Base-by-base conservation (phyloP, 37 sponge, comb jelly and placozoan species). In the Cladorhizidae sp. region DNA sequence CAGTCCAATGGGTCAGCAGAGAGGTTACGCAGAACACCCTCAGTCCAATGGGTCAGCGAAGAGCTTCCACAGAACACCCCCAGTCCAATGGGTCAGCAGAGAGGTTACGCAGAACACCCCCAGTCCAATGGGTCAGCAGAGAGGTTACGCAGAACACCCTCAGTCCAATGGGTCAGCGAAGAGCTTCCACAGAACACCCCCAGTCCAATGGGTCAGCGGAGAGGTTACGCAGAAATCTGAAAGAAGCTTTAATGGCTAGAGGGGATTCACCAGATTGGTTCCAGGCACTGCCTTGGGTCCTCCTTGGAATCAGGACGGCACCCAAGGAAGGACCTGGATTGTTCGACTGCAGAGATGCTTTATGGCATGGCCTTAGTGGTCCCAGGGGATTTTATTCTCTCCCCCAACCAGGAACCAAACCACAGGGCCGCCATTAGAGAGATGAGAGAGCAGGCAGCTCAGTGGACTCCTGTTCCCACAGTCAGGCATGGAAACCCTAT, bases 241-340 rank as follows among this genome's bases (percentile, higher is more conserved):
- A 81, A 40, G 28, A 55, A n/a, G 62, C 82, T 15, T 35, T 72
- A 33, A 17, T 42, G 21, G 82, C 73, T 20, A 45, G 61, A 15
- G 65, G 63, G 26, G 63, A 64, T 32, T 64, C 65, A 12, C 79
- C 79, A 14, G 63, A 57, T 42, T 81, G 82, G 82, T 49, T 72
- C 29, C 40, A 55, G 12, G 73, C 49, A 21, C 32, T 81, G 56
- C 72, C 82, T 14, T 81, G 82, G 79, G 79, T 78, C 22, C 67
- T 78, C 22, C 32, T 78, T 28, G 81, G 81, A 38, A 80, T 80
- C 40, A 51, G 72, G 18, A 80, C 81, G 23, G 73, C 82, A 58
- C 82, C 82, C 20, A 81, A 81, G 40, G 82, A n/a, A 81, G 20
- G 82, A 81, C 40, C 31, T 81, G n/a, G 73, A 58, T 5, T 81